Evolutionary conservation across 2,113 vertebrate species (phyloP), one percentile per base, ranked within the genome.

Genomic region (Myotis davidii): DNA sequence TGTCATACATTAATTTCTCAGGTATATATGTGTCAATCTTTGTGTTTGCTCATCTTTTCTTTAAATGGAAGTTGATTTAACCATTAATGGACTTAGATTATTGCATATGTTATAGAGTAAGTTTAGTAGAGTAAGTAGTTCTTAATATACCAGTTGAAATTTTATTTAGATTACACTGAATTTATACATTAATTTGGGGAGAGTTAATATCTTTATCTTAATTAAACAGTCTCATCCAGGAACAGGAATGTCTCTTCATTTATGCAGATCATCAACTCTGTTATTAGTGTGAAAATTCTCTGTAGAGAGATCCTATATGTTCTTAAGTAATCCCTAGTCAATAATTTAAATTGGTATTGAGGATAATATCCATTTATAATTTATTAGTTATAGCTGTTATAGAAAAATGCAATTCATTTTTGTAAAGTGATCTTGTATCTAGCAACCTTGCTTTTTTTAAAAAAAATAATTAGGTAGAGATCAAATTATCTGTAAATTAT

Each of bases 331-430:
- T 54, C 39, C 27, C 70, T 72, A 39, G 27, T 77, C 77, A 77
- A 50, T 65, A 39, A 78, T n/a, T 88, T 92, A n/a, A 84, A 76
- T 89, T 61, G 42, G 61, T 70, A 6, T 64, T 64, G 78, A 39
- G 18, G 18, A 45, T 73, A 85, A 50, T 27, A 48, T 37, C n/a
- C 20, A 8, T 27, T 61, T 90, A 37, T 70, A 56, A 4, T 81
- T 82, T 87, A 74, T 32, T 91, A 50, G 25, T 34, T 67, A 48
- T 67, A 65, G n/a, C 18, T 82, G 52, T 83, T 69, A 59, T 1
- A 69, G 25, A 34, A 64, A 91, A 78, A 90, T 54, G 12, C 54
- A 89, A 72, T 45, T 88, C 42, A 77, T 54, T 93, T 93, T 61
- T 65, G 69, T 85, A 85, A 39, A 27, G 32, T 90, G 52, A 54